Evolutionary conservation across 2,797 vertebrate species (phyloP).

Genomic region (Momotus momota): DNA sequence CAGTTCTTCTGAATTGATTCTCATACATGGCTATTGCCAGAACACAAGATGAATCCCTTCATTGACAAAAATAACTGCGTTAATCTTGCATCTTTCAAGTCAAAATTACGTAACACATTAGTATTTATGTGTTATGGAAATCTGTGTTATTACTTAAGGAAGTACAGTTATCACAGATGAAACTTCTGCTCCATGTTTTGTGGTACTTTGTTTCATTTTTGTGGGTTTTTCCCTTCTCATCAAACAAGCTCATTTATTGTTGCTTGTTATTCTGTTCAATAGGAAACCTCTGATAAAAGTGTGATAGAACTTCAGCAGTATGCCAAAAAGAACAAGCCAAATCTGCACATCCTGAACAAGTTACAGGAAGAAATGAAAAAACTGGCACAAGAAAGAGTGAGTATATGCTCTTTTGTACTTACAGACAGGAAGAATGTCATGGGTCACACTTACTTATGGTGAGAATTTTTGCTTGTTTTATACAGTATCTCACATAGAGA

Average conservation of each 20-base stretch:
- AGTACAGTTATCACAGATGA: background rate
- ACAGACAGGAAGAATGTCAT: background rate
- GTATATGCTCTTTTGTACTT: background rate
- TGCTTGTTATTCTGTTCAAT: background rate
- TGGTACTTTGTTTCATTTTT: background rate
- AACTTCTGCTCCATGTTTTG: background rate
- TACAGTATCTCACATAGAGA: background rate
- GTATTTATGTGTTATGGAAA: background rate
- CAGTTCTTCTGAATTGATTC: background rate
- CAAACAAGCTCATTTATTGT: background rate
- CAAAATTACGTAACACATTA: background rate
- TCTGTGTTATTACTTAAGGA: background rate
- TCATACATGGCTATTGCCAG: background rate
- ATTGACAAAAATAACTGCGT: background rate
- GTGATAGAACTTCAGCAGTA: slow-evolving; percentile 99
- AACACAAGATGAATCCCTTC: background rate
- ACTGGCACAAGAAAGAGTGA: slow-evolving; percentile 93
- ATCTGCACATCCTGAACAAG: slow-evolving; percentile 98
- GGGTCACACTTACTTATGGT: rapidly evolving
- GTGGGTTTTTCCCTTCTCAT: background rate
- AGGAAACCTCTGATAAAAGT: slow-evolving; percentile 97
- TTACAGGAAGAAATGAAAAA: slow-evolving; percentile 98
- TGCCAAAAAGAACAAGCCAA: slow-evolving; percentile 99
- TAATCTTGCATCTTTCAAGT: background rate
- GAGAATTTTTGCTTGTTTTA: background rate